Evolutionary conservation across 2,113 vertebrate genomes (phyloP), one percentile per base, ranked within the genome.

Genomic region (Solea senegalensis): DNA sequence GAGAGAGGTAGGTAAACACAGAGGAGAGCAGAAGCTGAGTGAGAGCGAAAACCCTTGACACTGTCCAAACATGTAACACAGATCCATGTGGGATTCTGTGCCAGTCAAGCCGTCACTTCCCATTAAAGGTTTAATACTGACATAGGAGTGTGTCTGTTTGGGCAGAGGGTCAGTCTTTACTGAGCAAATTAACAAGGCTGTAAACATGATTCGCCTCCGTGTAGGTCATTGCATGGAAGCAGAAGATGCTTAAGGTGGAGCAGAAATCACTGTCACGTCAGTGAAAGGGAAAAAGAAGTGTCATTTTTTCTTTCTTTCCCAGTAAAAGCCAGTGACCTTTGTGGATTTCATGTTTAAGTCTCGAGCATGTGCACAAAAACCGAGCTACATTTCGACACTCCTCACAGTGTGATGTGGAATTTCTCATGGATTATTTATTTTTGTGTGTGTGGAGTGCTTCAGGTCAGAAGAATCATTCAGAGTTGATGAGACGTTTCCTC

Each of bases 1-100:
- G 94, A 98, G 88, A 95, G 95, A 96, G 97, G 98, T 99, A 94
- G 69, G 73, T n/a, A 21, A 46, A 60, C n/a, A 49, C 8, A 48
- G 14, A 28, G 16, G 34, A 69, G 10, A 43, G 41, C 57, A n/a
- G 50, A 62, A 40, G 49, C 13, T 15, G 34, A 8, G 15, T 34
- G 34, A 34, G 34, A 34, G 34, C 60, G 26, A 13, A 40, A 14
- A 48, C 11, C 34, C 34, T 50, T 16, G 13, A 54, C 4, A 41
- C 51, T 60, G 57, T 8, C 21, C 28, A 54, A 27, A 46, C 55
- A 14, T 76, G 48, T 69, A 58, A 54, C 21, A 39, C 21, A 15
- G 34, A 67, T 56, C 41, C 65, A 48, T 7, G n/a, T 26, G 53
- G 51, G 69, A 60, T 44, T 21, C 26, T 44, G 49, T 65, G 61